Evolutionary conservation across 1,140 invertebrate species (phyloP).

Genomic region (Ptiloglossa arizonensis): DNA sequence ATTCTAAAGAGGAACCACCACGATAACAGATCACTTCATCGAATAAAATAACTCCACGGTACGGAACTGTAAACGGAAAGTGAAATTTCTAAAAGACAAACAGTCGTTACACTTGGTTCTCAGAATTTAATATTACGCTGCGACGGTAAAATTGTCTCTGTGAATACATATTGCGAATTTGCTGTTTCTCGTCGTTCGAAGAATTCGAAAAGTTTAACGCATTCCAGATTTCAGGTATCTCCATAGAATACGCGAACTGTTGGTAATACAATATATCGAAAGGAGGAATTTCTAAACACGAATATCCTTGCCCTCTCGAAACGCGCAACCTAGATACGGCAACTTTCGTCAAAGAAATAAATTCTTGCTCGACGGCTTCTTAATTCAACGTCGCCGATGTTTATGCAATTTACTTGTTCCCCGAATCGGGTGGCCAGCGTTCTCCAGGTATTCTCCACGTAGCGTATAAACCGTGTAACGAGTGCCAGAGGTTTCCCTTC

Average conservation of each 20-base stretch:
- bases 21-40: no score
- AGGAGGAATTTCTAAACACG: background rate
- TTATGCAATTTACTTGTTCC: constrained; percentile 28
- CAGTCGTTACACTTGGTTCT: no score
- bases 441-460: no score
- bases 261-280: background rate
- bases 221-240: background rate
- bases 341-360: background rate
- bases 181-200: background rate
- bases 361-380: background rate
- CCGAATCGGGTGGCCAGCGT: background rate
- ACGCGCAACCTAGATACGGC: background rate
- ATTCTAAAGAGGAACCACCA: no score
- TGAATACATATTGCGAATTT: no score
- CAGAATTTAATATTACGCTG: no score
- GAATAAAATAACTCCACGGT: background rate
- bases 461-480: constrained; percentile 36
- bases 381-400: background rate
- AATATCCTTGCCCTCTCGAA: background rate
- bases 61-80: no score
- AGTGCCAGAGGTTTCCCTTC: constrained; percentile 26
- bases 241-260: background rate
- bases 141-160: no score
- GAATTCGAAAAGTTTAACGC: background rate
- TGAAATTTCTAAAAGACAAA: no score